Percentiles rank a stretch among this genome's conserved stretches.
These are phyloP conservation scores for Drosophila limbata DNA, from an alignment of 2,888 invertebrate genomes.

Conservation along the genomic window DNA sequence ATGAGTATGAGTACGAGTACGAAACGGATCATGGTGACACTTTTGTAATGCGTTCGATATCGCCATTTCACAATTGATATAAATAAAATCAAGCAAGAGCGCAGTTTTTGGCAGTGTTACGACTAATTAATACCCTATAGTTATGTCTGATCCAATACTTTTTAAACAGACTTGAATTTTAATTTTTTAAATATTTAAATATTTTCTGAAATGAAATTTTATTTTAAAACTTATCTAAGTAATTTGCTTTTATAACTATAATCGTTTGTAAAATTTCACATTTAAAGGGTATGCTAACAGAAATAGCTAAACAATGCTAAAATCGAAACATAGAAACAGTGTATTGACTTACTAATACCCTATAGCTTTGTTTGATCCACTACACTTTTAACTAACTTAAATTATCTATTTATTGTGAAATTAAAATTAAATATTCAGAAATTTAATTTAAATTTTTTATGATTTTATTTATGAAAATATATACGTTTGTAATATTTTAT, in stretches of 20 bases:
- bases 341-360: constrained; percentile 10
- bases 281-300: too few relatives aligned
- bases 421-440: neutral
- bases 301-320: too few relatives aligned
- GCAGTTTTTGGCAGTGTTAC: neutral
- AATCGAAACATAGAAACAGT: too few relatives aligned
- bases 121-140: constrained; percentile 14
- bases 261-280: too few relatives aligned
- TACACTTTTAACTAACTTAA: neutral
- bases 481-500: neutral
- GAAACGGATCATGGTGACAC: constrained; percentile 49
- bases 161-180: neutral
- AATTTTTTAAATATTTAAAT: too few relatives aligned
- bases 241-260: too few relatives aligned
- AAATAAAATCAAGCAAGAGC: constrained; percentile 5
- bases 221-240: too few relatives aligned
- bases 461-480: neutral
- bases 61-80: constrained; percentile 56
- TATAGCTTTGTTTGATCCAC: neutral
- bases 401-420: too few relatives aligned
- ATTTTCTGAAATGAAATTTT: neutral
- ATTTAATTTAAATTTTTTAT: neutral
- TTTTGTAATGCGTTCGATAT: constrained; percentile 61
- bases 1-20: constrained; percentile 5
- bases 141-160: neutral